Evolutionary conservation across 2,113 vertebrate genomes (phyloP), one percentile per base, ranked within the genome.

Genomic region (Bolborhynchus lineola): DNA sequence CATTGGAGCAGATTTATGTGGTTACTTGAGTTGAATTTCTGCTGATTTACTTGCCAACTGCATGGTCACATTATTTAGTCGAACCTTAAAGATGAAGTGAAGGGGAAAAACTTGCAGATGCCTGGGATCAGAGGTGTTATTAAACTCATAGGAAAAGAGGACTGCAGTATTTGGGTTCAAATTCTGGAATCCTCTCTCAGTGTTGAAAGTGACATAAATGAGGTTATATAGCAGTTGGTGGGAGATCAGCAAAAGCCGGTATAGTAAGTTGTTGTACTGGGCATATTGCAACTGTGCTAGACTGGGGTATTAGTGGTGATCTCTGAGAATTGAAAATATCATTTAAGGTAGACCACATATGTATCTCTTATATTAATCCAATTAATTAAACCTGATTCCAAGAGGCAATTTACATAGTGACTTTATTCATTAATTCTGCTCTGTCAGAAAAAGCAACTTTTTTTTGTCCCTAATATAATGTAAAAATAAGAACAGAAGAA

Each of bases 241-340:
- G 69, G 77, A 79, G 50, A 82, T 75, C 16, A 64, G 74, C 33
- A 68, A 37, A 88, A 59, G 18, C 72, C 67, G 33, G 6, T 11
- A 25, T 11, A 86, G 8, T 29, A 47, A 88, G 47, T 82, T 64
- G 24, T 3, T 78, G 26, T 68, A 14, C 35, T 55, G n/a, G 35
- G 8, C 0, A 0, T 76, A 15, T 72, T 69, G 41, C 33, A 55
- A 0, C 29, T 60, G 0, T 70, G 35, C 39, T 81, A 10, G 33
- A 47, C 17, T 60, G 46, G 6, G 2, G 2, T 71, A 24, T 64
- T 64, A 41, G n/a, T 37, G 52, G 10, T 57, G 20, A 57, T 83
- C 24, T 50, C 41, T 59, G 53, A 71, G 72, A 60, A 60, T 37
- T 52, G 50, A 78, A 84, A 15, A 75, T 68, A 81, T 53, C 1